Conservation (phyloP, 2,113 vertebrate genomes). For the Xenus cinereus region DNA sequence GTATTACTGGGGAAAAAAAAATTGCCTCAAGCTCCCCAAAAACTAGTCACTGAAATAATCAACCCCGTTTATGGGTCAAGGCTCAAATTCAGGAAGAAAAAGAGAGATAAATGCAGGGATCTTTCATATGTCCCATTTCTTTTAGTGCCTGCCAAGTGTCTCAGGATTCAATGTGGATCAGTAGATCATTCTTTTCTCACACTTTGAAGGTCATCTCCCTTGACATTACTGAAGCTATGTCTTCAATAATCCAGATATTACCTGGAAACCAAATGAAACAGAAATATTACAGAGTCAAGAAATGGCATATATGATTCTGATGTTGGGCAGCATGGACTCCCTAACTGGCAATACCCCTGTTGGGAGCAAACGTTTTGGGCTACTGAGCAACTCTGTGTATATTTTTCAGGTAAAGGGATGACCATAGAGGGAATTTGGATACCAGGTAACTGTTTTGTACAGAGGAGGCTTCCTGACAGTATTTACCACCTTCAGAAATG, state of each 20-base stretch:
- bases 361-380: neutral
- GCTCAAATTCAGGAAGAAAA: neutral
- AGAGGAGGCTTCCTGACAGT: neutral
- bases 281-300: neutral
- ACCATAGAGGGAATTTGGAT: neutral
- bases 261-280: neutral
- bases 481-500: conserved; percentile 6
- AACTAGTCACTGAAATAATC: neutral
- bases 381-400: neutral
- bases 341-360: neutral
- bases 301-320: neutral
- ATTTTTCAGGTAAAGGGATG: neutral
- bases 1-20: neutral
- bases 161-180: neutral
- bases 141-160: neutral
- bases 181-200: neutral
- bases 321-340: neutral
- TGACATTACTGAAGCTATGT: neutral
- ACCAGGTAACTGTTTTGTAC: neutral
- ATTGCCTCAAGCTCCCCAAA: neutral
- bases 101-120: neutral
- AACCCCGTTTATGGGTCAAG: neutral
- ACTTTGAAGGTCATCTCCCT: neutral
- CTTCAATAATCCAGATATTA: neutral
- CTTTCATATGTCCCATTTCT: neutral